Percentiles rank a stretch among this genome's conserved stretches.
phyloP scores from a whole-genome alignment of 2,797 vertebrate species.

The Smutsia temminckii region DNA sequence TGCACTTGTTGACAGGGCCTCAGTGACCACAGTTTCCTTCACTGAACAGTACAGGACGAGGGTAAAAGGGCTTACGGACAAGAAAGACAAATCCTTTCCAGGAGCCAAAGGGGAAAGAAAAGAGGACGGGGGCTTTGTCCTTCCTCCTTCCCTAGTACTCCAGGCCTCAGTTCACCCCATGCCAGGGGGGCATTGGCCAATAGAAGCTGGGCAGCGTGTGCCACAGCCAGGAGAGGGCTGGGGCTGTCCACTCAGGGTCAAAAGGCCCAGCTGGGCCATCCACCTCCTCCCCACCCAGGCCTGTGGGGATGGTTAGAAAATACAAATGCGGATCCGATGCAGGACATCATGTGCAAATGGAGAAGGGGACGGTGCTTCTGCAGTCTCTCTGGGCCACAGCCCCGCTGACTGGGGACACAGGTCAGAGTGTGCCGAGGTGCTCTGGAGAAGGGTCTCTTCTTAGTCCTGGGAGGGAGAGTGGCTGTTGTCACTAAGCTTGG shows the following conservation, averaged over 20 bases:
- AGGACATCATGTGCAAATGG: slow-evolving; percentile 70
- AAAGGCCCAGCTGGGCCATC: background rate
- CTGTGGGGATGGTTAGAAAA: slow-evolving; percentile 32
- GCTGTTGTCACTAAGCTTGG: slow-evolving; percentile 63
- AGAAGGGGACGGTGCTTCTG: slow-evolving; percentile 68
- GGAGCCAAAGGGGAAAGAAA: slow-evolving; percentile 71
- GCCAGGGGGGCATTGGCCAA: slow-evolving; percentile 68
- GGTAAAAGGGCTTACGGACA: slow-evolving; percentile 75
- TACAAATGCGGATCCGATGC: slow-evolving; percentile 59
- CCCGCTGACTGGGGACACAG: slow-evolving; percentile 46
- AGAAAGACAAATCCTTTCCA: slow-evolving; percentile 79
- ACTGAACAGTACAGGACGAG: slow-evolving; percentile 81
- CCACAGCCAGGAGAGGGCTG: slow-evolving; percentile 8
- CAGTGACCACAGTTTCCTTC: slow-evolving; percentile 78
- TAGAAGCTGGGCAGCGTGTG: slow-evolving; percentile 29
- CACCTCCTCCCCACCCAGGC: background rate
- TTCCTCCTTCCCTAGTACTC: slow-evolving; percentile 76
- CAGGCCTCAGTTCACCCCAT: slow-evolving; percentile 66
- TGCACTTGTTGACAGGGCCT: slow-evolving; percentile 85
- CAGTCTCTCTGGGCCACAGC: slow-evolving; percentile 75
- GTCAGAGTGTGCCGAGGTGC: slow-evolving; percentile 45
- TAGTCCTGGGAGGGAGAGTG: background rate
- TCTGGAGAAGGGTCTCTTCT: slow-evolving; percentile 69
- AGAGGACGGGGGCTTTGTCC: slow-evolving; percentile 6
- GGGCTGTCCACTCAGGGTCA: background rate